Evolutionary conservation across 2,113 vertebrate genomes (phyloP).

Genomic region (Atlantisia rogersi): DNA sequence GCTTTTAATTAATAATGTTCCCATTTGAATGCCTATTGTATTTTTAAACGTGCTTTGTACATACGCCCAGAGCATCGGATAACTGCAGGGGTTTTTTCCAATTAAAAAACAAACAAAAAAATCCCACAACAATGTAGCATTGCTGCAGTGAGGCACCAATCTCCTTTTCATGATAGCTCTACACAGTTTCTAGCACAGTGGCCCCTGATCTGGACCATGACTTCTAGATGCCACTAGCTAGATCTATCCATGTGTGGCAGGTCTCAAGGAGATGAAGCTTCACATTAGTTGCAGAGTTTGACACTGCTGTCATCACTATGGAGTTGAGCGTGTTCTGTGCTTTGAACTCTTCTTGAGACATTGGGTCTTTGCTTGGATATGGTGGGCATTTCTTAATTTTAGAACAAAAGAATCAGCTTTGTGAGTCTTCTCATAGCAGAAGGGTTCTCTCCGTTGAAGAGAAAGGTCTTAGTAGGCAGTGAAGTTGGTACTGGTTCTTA

Average conservation of each 20-base stretch:
- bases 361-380: background rate
- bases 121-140: background rate
- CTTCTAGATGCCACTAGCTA: background rate
- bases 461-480: background rate
- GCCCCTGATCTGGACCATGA: background rate
- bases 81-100: background rate
- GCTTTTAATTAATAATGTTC: constrained; percentile 68
- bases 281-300: background rate
- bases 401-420: background rate
- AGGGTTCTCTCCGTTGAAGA: background rate
- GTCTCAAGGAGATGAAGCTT: background rate
- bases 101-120: constrained; percentile 8
- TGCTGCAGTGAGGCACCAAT: background rate
- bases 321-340: background rate
- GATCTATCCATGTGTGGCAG: background rate
- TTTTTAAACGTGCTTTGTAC: constrained; percentile 31
- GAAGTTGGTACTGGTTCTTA: background rate
- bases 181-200: background rate
- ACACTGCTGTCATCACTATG: background rate
- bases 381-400: background rate
- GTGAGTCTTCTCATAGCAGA: background rate
- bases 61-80: background rate
- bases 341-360: background rate
- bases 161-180: background rate
- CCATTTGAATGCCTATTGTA: constrained; percentile 54